These are phyloP conservation scores for Teleopsis dalmanni DNA, from an alignment of 1,140 invertebrate species.

Conservation along the genomic window DNA sequence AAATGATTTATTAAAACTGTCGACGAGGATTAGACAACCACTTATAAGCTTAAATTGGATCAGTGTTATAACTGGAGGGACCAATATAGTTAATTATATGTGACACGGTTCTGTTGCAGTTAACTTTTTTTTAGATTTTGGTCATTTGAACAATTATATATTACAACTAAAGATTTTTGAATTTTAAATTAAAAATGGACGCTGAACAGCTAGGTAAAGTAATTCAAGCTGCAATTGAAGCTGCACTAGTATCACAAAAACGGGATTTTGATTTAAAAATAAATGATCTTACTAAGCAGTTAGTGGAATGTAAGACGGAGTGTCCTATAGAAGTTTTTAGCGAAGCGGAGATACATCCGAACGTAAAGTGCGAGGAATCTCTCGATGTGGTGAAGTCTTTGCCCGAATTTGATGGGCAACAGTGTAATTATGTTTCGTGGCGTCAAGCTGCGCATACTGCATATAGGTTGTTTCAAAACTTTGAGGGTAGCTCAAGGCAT, in stretches of 20 bases:
- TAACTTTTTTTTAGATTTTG: too few species aligned
- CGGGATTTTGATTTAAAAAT: conserved; percentile 5
- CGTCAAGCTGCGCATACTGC: conserved; percentile 10
- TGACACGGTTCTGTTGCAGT: too few species aligned
- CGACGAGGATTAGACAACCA: too few species aligned
- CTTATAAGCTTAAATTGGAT: too few species aligned
- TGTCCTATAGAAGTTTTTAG: conserved; percentile 1
- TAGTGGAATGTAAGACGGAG: neutral
- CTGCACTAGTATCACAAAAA: conserved; percentile 6
- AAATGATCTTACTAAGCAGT: neutral
- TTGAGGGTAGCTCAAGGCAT: conserved; percentile 11
- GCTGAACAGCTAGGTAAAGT: too few species aligned
- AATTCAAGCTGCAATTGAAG: conserved; percentile 1
- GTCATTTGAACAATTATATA: too few species aligned
- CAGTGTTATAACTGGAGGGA: too few species aligned
- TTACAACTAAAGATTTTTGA: too few species aligned
- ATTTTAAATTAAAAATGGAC: too few species aligned
- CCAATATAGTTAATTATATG: too few species aligned
- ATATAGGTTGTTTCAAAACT: conserved; percentile 9
- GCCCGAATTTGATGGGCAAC: conserved; percentile 13
- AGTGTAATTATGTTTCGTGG: conserved; percentile 11
- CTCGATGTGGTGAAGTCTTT: conserved; percentile 14
- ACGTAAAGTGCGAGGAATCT: conserved; percentile 6
- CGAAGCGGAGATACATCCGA: conserved; percentile 4
- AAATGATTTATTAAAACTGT: too few species aligned